Conservation (phyloP, 2,113 vertebrate genomes). For the Clarias magur region DNA sequence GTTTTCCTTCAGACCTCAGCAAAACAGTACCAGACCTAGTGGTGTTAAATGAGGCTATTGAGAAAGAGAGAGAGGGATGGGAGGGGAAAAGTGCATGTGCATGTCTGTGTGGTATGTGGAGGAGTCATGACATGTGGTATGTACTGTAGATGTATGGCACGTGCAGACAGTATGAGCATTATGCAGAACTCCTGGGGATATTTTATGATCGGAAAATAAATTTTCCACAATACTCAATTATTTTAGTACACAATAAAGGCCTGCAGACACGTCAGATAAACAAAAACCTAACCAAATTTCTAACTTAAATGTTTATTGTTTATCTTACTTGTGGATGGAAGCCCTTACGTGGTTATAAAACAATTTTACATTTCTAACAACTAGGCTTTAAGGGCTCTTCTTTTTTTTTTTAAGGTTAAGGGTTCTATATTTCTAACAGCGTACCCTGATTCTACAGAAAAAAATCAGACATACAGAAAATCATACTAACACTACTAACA, state of each 20-base stretch:
- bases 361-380: neutral
- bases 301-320: conserved; percentile 9
- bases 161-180: conserved; percentile 36
- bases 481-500: neutral
- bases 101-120: conserved; percentile 42
- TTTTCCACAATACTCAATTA: neutral
- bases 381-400: neutral
- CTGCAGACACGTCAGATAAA: neutral
- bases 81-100: neutral
- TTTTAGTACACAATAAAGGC: neutral
- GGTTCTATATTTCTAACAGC: neutral
- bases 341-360: neutral
- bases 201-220: conserved; percentile 10
- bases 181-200: conserved; percentile 10
- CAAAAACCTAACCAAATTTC: neutral
- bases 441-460: neutral
- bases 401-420: neutral
- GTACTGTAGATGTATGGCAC: conserved; percentile 42
- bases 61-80: neutral
- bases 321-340: neutral
- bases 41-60: conserved; percentile 39
- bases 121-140: conserved; percentile 48
- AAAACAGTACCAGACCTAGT: conserved; percentile 34
- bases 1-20: conserved; percentile 41
- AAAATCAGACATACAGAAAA: neutral